Percentiles rank a stretch among this genome's conserved stretches.
Conservation (phyloP, 2,113 vertebrate species). For the Melospiza melodia region DNA sequence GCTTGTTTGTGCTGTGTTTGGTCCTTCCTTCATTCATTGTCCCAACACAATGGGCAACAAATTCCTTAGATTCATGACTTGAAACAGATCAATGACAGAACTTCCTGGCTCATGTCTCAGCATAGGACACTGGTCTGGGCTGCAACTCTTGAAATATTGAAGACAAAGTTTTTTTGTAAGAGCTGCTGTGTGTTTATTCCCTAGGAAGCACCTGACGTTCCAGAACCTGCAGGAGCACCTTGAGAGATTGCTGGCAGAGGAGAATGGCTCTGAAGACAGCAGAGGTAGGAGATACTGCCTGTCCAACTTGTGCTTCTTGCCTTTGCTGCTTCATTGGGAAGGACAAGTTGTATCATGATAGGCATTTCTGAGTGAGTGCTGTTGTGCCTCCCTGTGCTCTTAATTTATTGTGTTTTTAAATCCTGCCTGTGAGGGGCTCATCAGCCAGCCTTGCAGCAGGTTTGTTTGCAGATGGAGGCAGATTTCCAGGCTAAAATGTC, state of each 20-base stretch:
- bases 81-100: not conserved
- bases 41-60: not conserved
- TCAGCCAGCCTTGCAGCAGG: not conserved
- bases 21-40: not conserved
- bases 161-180: constrained; percentile 2
- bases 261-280: constrained; percentile 75
- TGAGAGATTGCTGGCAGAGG: constrained; percentile 85
- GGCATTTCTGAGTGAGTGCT: not conserved
- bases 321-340: not conserved
- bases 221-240: constrained; percentile 89
- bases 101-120: not conserved
- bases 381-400: not conserved
- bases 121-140: accelerated
- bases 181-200: constrained; percentile 6
- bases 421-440: not conserved
- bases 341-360: not conserved
- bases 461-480: not conserved
- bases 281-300: constrained; percentile 70
- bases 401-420: not conserved
- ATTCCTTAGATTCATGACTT: not conserved
- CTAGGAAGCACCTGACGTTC: constrained; percentile 90
- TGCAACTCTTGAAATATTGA: not conserved
- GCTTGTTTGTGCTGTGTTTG: not conserved
- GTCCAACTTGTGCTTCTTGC: not conserved
- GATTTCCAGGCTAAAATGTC: not conserved